Base-by-base conservation (phyloP, 2,113 vertebrate genomes). In the Cyanoderma ruficeps region DNA sequence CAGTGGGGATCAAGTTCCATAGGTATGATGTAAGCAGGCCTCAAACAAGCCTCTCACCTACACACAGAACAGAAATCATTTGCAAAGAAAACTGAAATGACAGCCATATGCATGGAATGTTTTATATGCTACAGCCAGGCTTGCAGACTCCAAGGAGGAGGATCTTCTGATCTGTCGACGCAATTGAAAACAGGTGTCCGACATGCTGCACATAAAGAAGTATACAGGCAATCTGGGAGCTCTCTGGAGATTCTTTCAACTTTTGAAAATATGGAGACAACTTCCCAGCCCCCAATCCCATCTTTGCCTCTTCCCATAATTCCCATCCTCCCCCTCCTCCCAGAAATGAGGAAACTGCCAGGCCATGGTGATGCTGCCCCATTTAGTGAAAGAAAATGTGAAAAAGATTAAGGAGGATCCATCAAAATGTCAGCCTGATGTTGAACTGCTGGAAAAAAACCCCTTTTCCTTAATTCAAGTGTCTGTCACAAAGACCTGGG, bases 111-210 rank as follows among this genome's bases (percentile, higher is more conserved):
- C 91, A 96, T 4, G n/a, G 84, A 81, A 94, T 63, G 24, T 86
- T 97, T 97, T 97, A 96, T 94, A 83, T 89, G 94, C 82, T 78
- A 59, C 3, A 15, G 85, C 85, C 80, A 82, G 74, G 83, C 90
- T 94, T 69, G 33, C 92, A 96, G 94, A 83, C 86, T 69, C 74
- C 53, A 96, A 82, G 83, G 77, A 88, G 90, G 93, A 94, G 88
- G 86, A 97, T 98, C 92, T 81, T 97, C 97, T 97, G 97, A 98
- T 97, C 97, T 97, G 96, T 97, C 83, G 87, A 93, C 41, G 72
- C 84, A 96, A 98, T 98, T 98, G 97, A 92, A 98, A 98, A 98
- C 98, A 98, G 97, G 97, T 98, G 98, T 94, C 63, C 0, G 16
- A 87, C 94, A 81, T 5, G 42, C 83, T 50, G 70, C 90, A 97